phyloP scores from a whole-genome alignment of 1,140 invertebrate species.

The Cryptotermes secundus region DNA sequence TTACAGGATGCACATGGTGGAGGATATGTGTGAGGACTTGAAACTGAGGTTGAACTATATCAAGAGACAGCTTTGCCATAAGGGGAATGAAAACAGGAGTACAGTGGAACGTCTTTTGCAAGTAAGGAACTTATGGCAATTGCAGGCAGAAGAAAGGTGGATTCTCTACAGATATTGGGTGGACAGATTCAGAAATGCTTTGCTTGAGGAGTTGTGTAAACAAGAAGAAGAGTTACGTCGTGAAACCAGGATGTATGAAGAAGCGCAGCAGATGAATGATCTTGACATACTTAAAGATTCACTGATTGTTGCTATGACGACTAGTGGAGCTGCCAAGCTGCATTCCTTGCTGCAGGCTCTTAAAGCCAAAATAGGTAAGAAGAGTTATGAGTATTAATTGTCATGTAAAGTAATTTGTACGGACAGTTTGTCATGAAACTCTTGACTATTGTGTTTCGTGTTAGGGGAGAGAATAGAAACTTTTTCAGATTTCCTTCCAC shows the following conservation, averaged over 20 bases:
- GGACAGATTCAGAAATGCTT: slow-evolving; percentile 43
- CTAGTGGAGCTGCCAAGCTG: slow-evolving; percentile 70
- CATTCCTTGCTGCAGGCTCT: slow-evolving; percentile 60
- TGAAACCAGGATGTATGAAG: slow-evolving; percentile 44
- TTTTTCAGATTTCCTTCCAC: too few species aligned
- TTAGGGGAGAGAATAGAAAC: too few species aligned
- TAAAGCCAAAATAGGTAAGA: slow-evolving; percentile 41
- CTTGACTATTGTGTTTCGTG: too few species aligned
- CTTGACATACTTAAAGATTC: slow-evolving; percentile 35
- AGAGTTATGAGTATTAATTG: too few species aligned
- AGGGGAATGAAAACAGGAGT: not conserved
- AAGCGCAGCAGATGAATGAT: slow-evolving; percentile 45
- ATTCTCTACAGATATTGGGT: slow-evolving; percentile 46
- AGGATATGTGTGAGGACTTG: not conserved
- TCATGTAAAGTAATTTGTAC: too few species aligned
- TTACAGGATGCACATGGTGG: not conserved
- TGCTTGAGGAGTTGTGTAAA: slow-evolving; percentile 45
- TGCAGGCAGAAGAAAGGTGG: slow-evolving; percentile 43
- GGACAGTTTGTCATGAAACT: too few species aligned
- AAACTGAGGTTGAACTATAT: not conserved
- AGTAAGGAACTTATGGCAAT: slow-evolving; percentile 35
- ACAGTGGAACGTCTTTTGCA: not conserved
- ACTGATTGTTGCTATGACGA: slow-evolving; percentile 72
- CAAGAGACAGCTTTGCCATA: not conserved
- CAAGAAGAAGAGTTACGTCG: slow-evolving; percentile 42